Evolutionary conservation across 2,888 invertebrate genomes (phyloP).

Genomic region (Kryphioiulus occultus): DNA sequence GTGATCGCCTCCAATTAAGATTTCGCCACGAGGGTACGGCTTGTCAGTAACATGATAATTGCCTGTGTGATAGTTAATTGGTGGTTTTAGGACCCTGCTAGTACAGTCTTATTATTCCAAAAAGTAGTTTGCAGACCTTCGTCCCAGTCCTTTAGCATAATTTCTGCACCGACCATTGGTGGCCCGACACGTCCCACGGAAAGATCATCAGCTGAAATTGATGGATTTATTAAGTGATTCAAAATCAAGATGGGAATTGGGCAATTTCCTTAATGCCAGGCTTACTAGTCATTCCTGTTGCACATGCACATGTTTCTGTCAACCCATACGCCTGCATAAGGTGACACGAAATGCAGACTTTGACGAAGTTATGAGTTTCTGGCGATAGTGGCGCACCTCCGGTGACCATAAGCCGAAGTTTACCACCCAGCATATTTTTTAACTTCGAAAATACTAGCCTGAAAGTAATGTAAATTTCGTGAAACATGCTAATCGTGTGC

Average conservation of each 20-base stretch:
- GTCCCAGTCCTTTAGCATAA: constrained; percentile 89
- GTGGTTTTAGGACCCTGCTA: background rate
- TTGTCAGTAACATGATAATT: constrained; percentile 86
- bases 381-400: constrained; percentile 96
- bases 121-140: constrained; percentile 68
- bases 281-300: constrained; percentile 64
- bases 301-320: constrained; percentile 96
- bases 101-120: background rate
- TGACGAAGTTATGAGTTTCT: constrained; percentile 93
- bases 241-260: background rate
- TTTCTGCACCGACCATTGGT: constrained; percentile 83
- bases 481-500: background rate
- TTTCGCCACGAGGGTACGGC: constrained; percentile 85
- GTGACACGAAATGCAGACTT: constrained; percentile 87
- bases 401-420: constrained; percentile 83
- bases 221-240: background rate
- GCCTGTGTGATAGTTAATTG: constrained; percentile 62
- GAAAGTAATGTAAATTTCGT: constrained; percentile 54
- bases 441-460: constrained; percentile 73
- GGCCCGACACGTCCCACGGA: constrained; percentile 87
- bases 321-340: constrained; percentile 95
- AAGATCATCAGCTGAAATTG: constrained; percentile 67
- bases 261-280: background rate
- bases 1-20: constrained; percentile 86
- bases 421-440: constrained; percentile 83